Percentiles rank a stretch among this genome's conserved stretches.
Evolutionary conservation across 2,888 invertebrate genomes (phyloP).

Genomic region (Phasia obesa): DNA sequence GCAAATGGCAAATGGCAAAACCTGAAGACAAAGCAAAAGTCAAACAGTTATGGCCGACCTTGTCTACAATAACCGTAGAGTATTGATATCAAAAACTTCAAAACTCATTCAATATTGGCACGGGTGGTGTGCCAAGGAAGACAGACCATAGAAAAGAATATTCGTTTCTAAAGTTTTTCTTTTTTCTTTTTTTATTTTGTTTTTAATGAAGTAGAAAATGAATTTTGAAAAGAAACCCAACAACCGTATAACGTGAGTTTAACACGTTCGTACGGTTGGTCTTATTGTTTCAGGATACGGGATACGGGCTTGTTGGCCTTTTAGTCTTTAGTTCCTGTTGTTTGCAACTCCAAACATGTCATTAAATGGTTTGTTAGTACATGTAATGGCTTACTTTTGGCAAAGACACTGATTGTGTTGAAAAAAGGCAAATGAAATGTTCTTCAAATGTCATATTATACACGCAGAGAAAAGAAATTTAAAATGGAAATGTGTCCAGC

Average conservation of each 20-base stretch:
- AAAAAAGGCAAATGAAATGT: slow-evolving; percentile 31
- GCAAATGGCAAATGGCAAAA: slow-evolving; percentile 29
- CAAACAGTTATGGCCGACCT: not conserved
- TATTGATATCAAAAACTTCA: slow-evolving; percentile 35
- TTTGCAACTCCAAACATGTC: slow-evolving; percentile 55
- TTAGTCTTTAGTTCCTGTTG: slow-evolving; percentile 55
- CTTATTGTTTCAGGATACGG: slow-evolving; percentile 22
- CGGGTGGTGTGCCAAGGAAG: slow-evolving; percentile 61
- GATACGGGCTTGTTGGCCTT: slow-evolving; percentile 9
- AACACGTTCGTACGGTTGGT: slow-evolving; percentile 49
- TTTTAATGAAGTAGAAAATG: slow-evolving; percentile 51
- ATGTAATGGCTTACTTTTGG: slow-evolving; percentile 14
- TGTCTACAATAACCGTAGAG: slow-evolving; percentile 3
- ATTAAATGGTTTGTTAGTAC: slow-evolving; percentile 47
- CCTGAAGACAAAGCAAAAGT: not conserved
- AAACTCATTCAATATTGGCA: slow-evolving; percentile 41
- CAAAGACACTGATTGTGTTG: not conserved
- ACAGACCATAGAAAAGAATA: not conserved
- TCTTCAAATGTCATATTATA: slow-evolving; percentile 36
- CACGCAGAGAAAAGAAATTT: not conserved
- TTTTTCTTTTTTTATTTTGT: slow-evolving; percentile 9
- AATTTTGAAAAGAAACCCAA: not conserved
- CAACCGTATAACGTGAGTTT: slow-evolving; percentile 24
- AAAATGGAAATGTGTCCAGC: slow-evolving; percentile 20
- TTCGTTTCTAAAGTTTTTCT: too few species aligned